Evolutionary conservation across 2,888 invertebrate genomes (phyloP).

Genomic region (Scaptomyza flava): DNA sequence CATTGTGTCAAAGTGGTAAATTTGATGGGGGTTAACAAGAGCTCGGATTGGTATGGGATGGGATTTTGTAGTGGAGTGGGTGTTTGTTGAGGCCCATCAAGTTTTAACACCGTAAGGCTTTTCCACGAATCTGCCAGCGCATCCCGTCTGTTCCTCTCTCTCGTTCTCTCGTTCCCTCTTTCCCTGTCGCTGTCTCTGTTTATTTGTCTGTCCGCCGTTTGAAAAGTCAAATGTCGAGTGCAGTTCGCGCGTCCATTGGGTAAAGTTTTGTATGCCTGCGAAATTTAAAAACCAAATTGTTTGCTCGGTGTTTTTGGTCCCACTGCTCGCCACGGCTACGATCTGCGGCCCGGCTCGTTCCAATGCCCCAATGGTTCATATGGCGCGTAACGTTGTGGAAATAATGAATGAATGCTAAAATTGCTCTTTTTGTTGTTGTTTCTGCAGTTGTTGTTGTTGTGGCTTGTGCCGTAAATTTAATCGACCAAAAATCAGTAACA

Average conservation of each 20-base stretch:
- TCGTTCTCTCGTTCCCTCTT: background rate
- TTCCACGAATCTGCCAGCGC: background rate
- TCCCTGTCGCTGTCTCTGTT: background rate
- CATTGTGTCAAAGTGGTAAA: conserved; percentile 72
- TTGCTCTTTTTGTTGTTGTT: conserved; percentile 12
- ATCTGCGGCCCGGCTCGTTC: conserved; percentile 14
- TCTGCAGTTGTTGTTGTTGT: conserved; percentile 6
- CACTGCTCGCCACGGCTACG: conserved; percentile 17
- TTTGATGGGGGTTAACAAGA: conserved; percentile 46
- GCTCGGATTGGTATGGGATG: conserved; percentile 10
- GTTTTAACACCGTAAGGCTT: conserved; percentile 45
- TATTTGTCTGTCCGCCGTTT: conserved; percentile 40
- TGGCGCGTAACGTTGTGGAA: conserved; percentile 57
- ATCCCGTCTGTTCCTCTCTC: background rate
- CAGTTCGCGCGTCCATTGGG: conserved; percentile 55
- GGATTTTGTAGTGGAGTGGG: background rate
- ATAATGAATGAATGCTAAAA: conserved; percentile 66
- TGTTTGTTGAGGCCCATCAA: conserved; percentile 6
- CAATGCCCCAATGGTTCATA: conserved; percentile 23
- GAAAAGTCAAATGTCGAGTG: conserved; percentile 70
- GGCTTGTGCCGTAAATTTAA: conserved; percentile 22
- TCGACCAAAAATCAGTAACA: conserved; percentile 46
- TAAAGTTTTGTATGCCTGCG: conserved; percentile 51
- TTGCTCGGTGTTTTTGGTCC: conserved; percentile 30
- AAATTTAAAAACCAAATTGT: conserved; percentile 59